Percentiles rank a stretch among this genome's conserved stretches.
These are phyloP conservation scores for Discoglossus pictus DNA, from an alignment of 2,797 vertebrate species.

Conservation along the genomic window DNA sequence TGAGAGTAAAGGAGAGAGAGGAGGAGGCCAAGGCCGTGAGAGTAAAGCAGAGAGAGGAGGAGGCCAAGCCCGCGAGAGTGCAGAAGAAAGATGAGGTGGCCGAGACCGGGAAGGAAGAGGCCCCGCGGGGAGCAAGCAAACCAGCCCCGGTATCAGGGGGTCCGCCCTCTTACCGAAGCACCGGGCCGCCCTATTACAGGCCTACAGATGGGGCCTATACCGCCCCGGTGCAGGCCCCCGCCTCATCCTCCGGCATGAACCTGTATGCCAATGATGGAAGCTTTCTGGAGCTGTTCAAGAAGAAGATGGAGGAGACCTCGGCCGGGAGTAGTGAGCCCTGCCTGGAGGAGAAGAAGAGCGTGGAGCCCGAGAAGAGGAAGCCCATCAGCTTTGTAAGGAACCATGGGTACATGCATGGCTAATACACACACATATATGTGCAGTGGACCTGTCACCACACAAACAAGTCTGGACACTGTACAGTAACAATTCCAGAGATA, in stretches of 20 bases:
- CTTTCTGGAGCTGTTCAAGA: slow-evolving; percentile 96
- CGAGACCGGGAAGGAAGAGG: slow-evolving; percentile 38
- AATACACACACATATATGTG: too few species aligned
- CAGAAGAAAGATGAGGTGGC: slow-evolving; percentile 55
- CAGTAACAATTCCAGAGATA: too few species aligned
- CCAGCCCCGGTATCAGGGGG: slow-evolving; percentile 52
- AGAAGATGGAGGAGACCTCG: slow-evolving; percentile 85
- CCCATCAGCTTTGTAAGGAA: slow-evolving; percentile 72
- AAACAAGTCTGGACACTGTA: too few species aligned
- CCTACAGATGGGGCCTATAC: slow-evolving; percentile 50
- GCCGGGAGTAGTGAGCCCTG: slow-evolving; percentile 35
- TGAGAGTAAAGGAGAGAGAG: too few species aligned
- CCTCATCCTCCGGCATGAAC: slow-evolving; percentile 72
- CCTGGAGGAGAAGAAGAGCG: slow-evolving; percentile 46
- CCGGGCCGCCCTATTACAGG: slow-evolving; percentile 45
- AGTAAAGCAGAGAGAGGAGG: slow-evolving; percentile 5
- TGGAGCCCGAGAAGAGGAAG: slow-evolving; percentile 60
- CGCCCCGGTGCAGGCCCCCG: slow-evolving; percentile 39
- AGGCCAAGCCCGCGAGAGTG: slow-evolving; percentile 49
- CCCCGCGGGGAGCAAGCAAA: too few species aligned
- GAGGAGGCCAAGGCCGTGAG: too few species aligned
- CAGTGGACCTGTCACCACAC: too few species aligned
- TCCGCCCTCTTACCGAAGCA: too few species aligned
- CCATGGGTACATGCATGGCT: too few species aligned
- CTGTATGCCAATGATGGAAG: slow-evolving; percentile 93